These are phyloP conservation scores for Nannospalax galili DNA, from an alignment of 2,113 vertebrate genomes.

Conservation along the genomic window DNA sequence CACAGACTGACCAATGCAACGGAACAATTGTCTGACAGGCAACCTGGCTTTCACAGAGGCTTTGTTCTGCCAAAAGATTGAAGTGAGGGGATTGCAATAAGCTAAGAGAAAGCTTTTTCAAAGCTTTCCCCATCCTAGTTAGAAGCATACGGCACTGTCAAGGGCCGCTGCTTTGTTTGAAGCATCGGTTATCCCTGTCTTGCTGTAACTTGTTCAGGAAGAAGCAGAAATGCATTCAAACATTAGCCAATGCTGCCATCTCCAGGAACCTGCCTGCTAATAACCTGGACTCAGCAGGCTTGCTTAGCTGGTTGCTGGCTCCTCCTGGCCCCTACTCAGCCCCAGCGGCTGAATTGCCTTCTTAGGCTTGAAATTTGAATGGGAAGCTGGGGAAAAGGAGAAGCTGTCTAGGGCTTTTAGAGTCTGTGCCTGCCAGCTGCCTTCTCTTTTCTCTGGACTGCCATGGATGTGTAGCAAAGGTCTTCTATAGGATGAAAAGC, in stretches of 20 bases:
- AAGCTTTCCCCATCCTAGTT: background rate
- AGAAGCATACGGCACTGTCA: conserved; percentile 57
- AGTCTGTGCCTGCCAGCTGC: background rate
- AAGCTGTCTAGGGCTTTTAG: background rate
- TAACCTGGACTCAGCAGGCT: background rate
- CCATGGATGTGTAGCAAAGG: background rate
- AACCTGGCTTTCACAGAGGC: background rate
- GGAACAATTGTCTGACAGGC: background rate
- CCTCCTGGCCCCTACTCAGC: background rate
- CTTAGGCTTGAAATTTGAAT: background rate
- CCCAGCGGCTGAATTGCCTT: background rate
- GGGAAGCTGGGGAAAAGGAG: background rate
- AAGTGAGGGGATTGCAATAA: background rate
- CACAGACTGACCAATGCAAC: background rate
- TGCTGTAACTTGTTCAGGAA: background rate
- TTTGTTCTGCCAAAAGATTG: background rate
- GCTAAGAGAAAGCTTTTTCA: conserved; percentile 33
- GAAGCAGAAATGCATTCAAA: conserved; percentile 31
- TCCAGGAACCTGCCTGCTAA: conserved; percentile 69
- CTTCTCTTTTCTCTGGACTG: background rate
- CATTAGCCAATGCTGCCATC: conserved; percentile 56
- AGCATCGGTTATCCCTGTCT: background rate
- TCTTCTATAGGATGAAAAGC: background rate
- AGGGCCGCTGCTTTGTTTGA: conserved; percentile 22
- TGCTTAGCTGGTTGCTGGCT: background rate